Evolutionary conservation across 2,113 vertebrate genomes (phyloP), one percentile per base, ranked within the genome.

Genomic region (Romanogobio albipinnatus): DNA sequence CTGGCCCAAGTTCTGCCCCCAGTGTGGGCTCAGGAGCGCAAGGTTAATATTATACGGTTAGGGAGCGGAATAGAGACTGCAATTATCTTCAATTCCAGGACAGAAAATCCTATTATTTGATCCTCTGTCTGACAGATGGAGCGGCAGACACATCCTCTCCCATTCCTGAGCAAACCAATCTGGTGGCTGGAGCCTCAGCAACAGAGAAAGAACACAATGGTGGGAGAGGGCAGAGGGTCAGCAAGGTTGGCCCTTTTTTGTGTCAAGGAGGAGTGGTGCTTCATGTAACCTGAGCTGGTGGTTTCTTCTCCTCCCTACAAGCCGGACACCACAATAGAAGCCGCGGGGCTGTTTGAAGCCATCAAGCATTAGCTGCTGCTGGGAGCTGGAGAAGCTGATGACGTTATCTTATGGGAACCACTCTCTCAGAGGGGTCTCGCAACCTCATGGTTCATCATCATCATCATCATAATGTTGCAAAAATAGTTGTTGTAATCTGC

Each of bases 1-100:
- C 96, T 97, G 96, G 94, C 94, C 93, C 86, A 84, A 87, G 86
- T 92, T 91, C 92, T 90, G 80, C 90, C 89, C 88, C 90, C 87
- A 19, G 86, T 3, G 79, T 91, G 91, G 92, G 92, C 90, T 92
- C 92, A 92, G 91, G 94, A 94, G 94, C 90, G 77, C 86, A 92
- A 92, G 95, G 93, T 94, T 94, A 94, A 94, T 94, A 95, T 94
- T 93, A 93, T 93, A 92, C 89, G 90, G 92, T 95, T 93, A 95
- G 93, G 91, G 92, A 94, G 93, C 92, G 93, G 93, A 95, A 94
- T 92, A 89, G 93, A 94, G 89, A 92, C 91, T 89, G 91, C 94
- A 93, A 96, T 96, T 95, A 94, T 93, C 95, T 92, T 91, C 94
- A 93, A 92, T 94, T 93, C 93, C 93, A 93, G 90, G 93, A 96